phyloP scores from a whole-genome alignment of 2,888 invertebrate species.

The Metopia argyrocephala region DNA sequence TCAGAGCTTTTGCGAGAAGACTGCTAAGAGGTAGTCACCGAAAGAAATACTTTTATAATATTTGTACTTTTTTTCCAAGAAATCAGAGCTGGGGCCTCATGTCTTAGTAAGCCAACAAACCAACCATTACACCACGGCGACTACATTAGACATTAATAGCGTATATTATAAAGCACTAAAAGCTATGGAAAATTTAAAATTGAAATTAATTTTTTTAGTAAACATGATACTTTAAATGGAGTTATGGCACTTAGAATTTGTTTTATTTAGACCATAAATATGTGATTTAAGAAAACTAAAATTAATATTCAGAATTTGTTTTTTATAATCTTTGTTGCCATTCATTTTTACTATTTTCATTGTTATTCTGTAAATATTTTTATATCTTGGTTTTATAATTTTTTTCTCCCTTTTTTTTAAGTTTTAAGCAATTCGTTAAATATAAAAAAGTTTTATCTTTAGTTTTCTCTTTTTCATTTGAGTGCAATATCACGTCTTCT shows the following conservation, averaged over 20 bases:
- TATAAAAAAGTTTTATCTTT: constrained; percentile 34
- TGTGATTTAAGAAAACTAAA: constrained; percentile 1
- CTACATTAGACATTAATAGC: too few species aligned
- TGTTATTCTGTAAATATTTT: background rate
- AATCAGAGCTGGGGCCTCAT: too few species aligned
- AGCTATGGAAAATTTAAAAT: too few species aligned
- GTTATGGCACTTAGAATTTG: background rate
- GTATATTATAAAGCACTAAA: too few species aligned
- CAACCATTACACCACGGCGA: too few species aligned
- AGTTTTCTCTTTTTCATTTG: constrained; percentile 9
- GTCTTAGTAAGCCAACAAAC: too few species aligned
- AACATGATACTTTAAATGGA: too few species aligned
- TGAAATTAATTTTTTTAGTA: too few species aligned
- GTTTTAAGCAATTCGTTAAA: constrained; percentile 41
- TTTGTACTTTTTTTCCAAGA: too few species aligned
- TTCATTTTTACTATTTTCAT: background rate
- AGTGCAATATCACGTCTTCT: constrained; percentile 59
- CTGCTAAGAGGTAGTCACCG: too few species aligned
- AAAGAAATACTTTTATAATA: too few species aligned
- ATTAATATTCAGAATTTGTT: constrained; percentile 57
- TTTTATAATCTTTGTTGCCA: constrained; percentile 16
- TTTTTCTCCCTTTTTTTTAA: constrained; percentile 18
- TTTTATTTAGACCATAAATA: background rate
- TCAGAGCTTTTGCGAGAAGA: too few species aligned
- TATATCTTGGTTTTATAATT: background rate